A percentile compares a stretch with the other conserved stretches of the same genome.
phyloP scores from a whole-genome alignment of 2,797 vertebrate genomes.

The Chloroceryle inda region DNA sequence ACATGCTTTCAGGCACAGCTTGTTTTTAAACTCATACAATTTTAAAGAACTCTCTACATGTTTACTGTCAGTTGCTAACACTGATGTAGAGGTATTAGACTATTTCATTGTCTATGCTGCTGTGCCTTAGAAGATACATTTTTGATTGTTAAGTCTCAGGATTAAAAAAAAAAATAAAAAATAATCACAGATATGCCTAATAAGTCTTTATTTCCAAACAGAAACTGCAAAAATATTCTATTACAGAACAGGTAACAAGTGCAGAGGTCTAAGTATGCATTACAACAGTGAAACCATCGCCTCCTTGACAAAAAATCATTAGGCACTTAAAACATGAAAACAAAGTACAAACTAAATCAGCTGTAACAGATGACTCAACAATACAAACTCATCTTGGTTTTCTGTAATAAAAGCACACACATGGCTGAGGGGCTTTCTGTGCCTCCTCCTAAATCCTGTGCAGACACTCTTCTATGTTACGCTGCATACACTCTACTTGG shows the following conservation, averaged over 20 bases:
- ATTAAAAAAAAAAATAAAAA: background rate
- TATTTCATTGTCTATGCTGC: background rate
- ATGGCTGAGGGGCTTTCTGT: background rate
- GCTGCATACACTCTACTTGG: slow-evolving; percentile 24
- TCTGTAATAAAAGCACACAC: slow-evolving; percentile 53
- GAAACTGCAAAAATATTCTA: slow-evolving; percentile 74
- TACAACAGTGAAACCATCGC: slow-evolving; percentile 41
- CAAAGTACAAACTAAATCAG: slow-evolving; percentile 45
- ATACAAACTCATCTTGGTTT: slow-evolving; percentile 10
- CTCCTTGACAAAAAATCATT: slow-evolving; percentile 58
- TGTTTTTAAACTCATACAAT: background rate
- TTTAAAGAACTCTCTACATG: background rate
- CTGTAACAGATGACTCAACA: slow-evolving; percentile 23
- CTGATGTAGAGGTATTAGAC: background rate
- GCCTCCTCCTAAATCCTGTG: slow-evolving; percentile 48
- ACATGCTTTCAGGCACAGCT: background rate
- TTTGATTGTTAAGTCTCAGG: background rate
- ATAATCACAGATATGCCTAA: slow-evolving; percentile 17
- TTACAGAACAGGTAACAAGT: slow-evolving; percentile 67
- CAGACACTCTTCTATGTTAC: slow-evolving; percentile 29
- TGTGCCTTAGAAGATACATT: background rate
- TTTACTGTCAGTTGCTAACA: background rate
- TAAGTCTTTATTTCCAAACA: slow-evolving; percentile 69
- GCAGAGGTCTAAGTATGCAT: slow-evolving; percentile 37
- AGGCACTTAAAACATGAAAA: slow-evolving; percentile 74